phyloP scores from a whole-genome alignment of 2,888 invertebrate species.

The Tetrapedia diversipes region DNA sequence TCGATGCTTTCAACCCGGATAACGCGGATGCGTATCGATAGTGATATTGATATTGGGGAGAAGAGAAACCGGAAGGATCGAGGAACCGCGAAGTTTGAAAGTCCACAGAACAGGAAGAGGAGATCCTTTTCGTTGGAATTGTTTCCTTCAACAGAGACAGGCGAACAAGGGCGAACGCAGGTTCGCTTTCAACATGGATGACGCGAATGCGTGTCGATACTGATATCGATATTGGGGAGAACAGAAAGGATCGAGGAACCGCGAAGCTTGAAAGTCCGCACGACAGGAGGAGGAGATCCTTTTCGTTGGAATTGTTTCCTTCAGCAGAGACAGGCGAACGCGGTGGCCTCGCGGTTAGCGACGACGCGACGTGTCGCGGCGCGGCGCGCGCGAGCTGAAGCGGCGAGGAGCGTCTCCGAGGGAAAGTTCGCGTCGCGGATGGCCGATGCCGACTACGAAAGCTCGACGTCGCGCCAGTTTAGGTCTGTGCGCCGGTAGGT shows the following conservation, averaged over 20 bases:
- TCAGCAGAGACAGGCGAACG: background rate
- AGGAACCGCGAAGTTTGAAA: background rate
- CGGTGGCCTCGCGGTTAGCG: background rate
- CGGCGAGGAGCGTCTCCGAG: slow-evolving; percentile 56
- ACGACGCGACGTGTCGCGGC: slow-evolving; percentile 20
- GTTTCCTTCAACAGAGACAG: background rate
- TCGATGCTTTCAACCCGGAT: too few species aligned
- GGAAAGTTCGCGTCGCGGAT: slow-evolving; percentile 76
- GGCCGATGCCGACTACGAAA: slow-evolving; percentile 80
- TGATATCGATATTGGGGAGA: too few species aligned
- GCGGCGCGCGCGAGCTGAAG: slow-evolving; percentile 26
- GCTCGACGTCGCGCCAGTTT: slow-evolving; percentile 72
- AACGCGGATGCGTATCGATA: too few species aligned
- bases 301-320: too few species aligned
- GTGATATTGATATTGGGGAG: too few species aligned
- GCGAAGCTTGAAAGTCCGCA: background rate
- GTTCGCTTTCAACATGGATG: too few species aligned
- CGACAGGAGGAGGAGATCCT: too few species aligned
- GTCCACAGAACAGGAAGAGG: too few species aligned
- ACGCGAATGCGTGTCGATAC: too few species aligned
- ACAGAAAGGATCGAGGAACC: background rate
- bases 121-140: background rate
- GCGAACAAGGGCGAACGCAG: background rate
- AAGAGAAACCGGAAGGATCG: too few species aligned
- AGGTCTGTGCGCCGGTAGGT: slow-evolving; percentile 67